phyloP scores from a whole-genome alignment of 2,888 invertebrate genomes.

The Metallyticus violacea region DNA sequence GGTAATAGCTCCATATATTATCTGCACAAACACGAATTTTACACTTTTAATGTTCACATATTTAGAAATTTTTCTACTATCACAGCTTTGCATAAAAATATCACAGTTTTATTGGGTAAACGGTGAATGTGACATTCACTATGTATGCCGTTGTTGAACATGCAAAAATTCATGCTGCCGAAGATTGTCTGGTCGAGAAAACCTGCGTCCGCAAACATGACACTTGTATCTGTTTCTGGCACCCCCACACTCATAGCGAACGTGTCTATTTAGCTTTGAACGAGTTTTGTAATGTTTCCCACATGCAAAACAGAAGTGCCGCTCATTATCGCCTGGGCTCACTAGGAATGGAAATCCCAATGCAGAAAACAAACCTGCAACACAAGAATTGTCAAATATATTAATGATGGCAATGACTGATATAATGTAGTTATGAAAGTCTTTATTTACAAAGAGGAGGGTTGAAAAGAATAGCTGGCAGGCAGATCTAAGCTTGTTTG shows the following conservation, averaged over 20 bases:
- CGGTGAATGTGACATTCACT: neutral
- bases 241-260: conserved; percentile 43
- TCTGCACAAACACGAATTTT: neutral
- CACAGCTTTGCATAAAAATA: neutral
- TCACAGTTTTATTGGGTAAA: neutral
- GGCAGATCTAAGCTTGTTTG: too few species aligned
- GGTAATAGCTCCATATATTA: neutral
- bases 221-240: conserved; percentile 40
- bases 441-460: too few species aligned
- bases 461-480: too few species aligned
- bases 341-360: neutral
- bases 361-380: neutral
- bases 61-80: neutral
- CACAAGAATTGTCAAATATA: too few species aligned
- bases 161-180: conserved; percentile 34
- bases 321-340: neutral
- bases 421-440: too few species aligned
- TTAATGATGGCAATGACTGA: too few species aligned
- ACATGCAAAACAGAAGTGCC: conserved; percentile 38
- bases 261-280: conserved; percentile 43
- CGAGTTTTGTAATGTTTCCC: conserved; percentile 42
- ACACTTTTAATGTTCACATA: neutral
- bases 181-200: conserved; percentile 46
- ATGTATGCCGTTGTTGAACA: neutral
- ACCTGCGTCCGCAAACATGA: conserved; percentile 45